Evolutionary conservation across 1,140 invertebrate species (phyloP), one percentile per base, ranked within the genome.

Genomic region (Drosophila mayri): DNA sequence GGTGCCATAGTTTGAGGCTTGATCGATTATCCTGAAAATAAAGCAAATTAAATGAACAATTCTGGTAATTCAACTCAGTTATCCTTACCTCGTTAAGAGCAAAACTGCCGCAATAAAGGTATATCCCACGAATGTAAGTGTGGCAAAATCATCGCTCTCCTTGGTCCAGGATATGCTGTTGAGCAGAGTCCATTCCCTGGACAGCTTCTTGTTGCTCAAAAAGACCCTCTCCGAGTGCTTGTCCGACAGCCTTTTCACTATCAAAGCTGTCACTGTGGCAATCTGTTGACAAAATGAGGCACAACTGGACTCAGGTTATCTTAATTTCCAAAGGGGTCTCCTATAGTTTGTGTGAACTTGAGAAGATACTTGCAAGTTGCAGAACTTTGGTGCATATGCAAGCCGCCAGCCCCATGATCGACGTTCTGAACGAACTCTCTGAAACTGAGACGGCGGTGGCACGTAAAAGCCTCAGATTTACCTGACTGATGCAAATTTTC

Each of bases 171-270:
- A 83, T 57, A 87, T 72, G 12, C 32, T 77, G 55, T 87, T 87
- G 3, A 83, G 38, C 9, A 87, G 80, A 4, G 58, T 84, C 83
- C 83, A 87, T 60, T 83, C 83, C 37, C 65, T 57, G 16, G 77
- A 73, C 28, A 49, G 47, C 20, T 87, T 87, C 35, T 55, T 66
- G 30, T 79, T 83, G 3, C 50, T 66, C 2, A 32, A 37, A 9
- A 84, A 54, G 8, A 88, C 65, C 32, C 83, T 37, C n/a, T 87
- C 83, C 5, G 83, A 88, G 44, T 88, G 73, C n/a, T 65, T 79
- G 28, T 87, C 83, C 5, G 84, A 71, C n/a, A 88, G 28, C 41
- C 81, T 71, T 41, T 87, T 87, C 1, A 88, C 41, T 14, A 88
- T 88, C 2, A 79, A 46, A 3, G 60, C 32, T 2, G 76, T 30